Evolutionary conservation across 1,140 invertebrate genomes (phyloP).

Genomic region (Heliconius melpomene): DNA sequence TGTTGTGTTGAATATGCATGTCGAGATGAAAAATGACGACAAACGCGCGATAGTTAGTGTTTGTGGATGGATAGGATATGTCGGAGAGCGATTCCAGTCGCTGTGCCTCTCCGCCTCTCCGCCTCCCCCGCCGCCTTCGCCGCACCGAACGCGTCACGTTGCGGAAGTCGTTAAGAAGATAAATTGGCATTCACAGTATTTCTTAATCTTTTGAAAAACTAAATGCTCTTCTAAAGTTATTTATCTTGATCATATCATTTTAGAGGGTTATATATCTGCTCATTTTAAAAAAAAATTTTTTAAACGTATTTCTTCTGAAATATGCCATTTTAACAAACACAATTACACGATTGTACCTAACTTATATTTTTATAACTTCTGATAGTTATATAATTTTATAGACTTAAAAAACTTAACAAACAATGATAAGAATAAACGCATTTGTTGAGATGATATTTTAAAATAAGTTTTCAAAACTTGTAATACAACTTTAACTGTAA

Average conservation of each 20-base stretch:
- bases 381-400: too few species aligned
- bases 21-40: constrained; percentile 79
- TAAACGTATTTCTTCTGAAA: too few species aligned
- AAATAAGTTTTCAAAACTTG: constrained; percentile 26
- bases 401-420: neutral
- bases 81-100: constrained; percentile 28
- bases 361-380: too few species aligned
- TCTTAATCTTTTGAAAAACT: constrained; percentile 47
- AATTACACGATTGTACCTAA: too few species aligned
- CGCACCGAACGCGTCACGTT: constrained; percentile 51
- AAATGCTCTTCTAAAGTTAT: neutral
- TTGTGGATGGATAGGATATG: constrained; percentile 47
- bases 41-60: constrained; percentile 63
- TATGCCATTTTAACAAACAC: too few species aligned
- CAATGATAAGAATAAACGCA: neutral
- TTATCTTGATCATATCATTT: neutral
- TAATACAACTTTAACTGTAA: constrained; percentile 18
- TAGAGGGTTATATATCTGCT: neutral
- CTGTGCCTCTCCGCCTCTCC: constrained; percentile 13
- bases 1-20: constrained; percentile 79
- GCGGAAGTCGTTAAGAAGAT: constrained; percentile 74
- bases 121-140: too few species aligned
- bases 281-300: neutral
- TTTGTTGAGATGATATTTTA: constrained; percentile 21
- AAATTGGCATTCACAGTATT: constrained; percentile 63